Evolutionary conservation across 53 echinoderm and acorn worm genomes (phyloP).

Genomic region (Crossaster papposus): DNA sequence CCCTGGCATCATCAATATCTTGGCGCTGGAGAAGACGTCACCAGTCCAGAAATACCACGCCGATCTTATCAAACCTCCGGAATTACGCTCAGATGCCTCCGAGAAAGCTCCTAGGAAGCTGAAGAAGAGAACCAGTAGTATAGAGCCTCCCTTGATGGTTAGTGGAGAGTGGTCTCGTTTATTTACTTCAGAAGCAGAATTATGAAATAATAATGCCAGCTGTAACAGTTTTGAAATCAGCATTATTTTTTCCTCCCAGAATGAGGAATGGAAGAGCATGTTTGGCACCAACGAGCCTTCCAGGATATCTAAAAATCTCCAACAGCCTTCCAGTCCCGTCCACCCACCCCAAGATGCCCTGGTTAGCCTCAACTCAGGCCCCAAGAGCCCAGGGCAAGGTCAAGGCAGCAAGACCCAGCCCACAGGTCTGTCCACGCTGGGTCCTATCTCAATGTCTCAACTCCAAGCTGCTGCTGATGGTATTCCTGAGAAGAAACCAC

Average conservation of each 20-base stretch:
- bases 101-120: conserved; percentile 74
- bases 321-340: conserved; percentile 62
- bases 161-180: too few relatives aligned
- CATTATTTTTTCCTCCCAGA: conserved; percentile 53
- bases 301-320: conserved; percentile 55
- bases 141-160: conserved; percentile 57
- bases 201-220: too few relatives aligned
- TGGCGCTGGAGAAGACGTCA: conserved; percentile 30
- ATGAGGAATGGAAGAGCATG: conserved; percentile 98
- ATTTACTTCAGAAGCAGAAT: too few relatives aligned
- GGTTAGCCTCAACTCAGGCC: conserved; percentile 27
- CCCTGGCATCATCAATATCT: conserved; percentile 85
- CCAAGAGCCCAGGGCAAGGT: conserved; percentile 27
- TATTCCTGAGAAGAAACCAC: conserved; percentile 73
- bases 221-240: too few relatives aligned
- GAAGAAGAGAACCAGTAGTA: conserved; percentile 63
- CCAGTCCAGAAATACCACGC: conserved; percentile 89
- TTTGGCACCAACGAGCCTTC: conserved; percentile 70
- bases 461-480: conserved; percentile 93
- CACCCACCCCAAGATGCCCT: conserved; percentile 77
- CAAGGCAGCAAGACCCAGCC: conserved; percentile 9
- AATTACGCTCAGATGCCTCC: conserved; percentile 68
- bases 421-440: conserved; percentile 69
- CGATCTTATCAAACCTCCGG: conserved; percentile 77
- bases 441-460: conserved; percentile 96